These are phyloP conservation scores for Hoplias malabaricus DNA, from an alignment of 2,113 vertebrate genomes.

Conservation along the genomic window DNA sequence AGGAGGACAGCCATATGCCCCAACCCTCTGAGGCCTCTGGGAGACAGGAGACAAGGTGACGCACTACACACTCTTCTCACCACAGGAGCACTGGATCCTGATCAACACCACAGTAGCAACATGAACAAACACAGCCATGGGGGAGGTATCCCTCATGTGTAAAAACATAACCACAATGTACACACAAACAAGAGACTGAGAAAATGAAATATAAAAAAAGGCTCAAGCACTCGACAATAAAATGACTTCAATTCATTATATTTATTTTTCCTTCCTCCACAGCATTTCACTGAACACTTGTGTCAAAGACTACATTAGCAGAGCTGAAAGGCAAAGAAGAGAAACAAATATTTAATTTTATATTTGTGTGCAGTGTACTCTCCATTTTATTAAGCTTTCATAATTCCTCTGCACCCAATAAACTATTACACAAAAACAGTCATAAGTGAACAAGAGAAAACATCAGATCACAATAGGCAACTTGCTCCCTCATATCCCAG, in stretches of 20 bases:
- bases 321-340: constrained; percentile 9
- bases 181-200: not conserved
- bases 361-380: not conserved
- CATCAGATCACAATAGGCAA: not conserved
- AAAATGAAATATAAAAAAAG: not conserved
- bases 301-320: constrained; percentile 11
- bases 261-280: not conserved
- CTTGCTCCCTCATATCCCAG: constrained; percentile 2
- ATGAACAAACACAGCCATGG: constrained; percentile 18
- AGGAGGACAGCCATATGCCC: constrained; percentile 76
- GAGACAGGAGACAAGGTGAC: constrained; percentile 68
- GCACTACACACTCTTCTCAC: constrained; percentile 66
- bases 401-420: not conserved
- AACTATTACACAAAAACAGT: not conserved
- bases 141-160: constrained; percentile 6
- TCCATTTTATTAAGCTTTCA: constrained; percentile 5
- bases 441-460: not conserved
- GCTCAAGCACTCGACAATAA: not conserved
- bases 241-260: constrained; percentile 2
- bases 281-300: constrained; percentile 5
- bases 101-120: constrained; percentile 34
- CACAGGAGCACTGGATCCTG: constrained; percentile 55
- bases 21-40: constrained; percentile 65
- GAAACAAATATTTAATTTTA: not conserved
- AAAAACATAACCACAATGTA: constrained; percentile 8